phyloP scores from a whole-genome alignment of 1,140 invertebrate species.

The Tetramorium alpestre region DNA sequence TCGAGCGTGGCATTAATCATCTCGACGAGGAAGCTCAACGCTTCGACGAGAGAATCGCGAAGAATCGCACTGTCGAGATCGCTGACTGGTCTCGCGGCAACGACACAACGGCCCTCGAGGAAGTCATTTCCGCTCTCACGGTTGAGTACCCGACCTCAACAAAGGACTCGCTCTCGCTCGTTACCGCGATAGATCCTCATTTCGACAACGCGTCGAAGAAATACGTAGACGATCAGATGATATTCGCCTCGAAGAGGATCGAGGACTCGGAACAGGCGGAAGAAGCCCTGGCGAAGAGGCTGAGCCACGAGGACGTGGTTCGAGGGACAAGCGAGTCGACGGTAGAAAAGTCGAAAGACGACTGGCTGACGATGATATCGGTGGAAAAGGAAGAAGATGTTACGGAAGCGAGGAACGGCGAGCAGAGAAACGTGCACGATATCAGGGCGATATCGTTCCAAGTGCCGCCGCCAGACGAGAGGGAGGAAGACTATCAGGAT shows the following conservation, averaged over 20 bases:
- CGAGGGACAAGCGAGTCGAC: not conserved
- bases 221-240: not conserved
- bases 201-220: slow-evolving; percentile 49
- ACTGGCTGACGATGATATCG: slow-evolving; percentile 11
- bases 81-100: slow-evolving; percentile 8
- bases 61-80: slow-evolving; percentile 45
- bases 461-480: slow-evolving; percentile 46
- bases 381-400: not conserved
- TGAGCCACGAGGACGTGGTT: not conserved
- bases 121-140: not conserved
- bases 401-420: slow-evolving; percentile 23
- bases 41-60: slow-evolving; percentile 42
- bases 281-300: slow-evolving; percentile 6
- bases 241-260: not conserved
- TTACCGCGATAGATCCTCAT: not conserved
- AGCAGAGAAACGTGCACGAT: slow-evolving; percentile 61
- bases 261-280: slow-evolving; percentile 50
- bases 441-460: slow-evolving; percentile 68
- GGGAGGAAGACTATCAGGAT: not conserved
- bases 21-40: slow-evolving; percentile 57
- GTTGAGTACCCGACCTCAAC: slow-evolving; percentile 23
- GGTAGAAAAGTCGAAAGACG: not conserved
- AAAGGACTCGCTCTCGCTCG: slow-evolving; percentile 16
- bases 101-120: slow-evolving; percentile 23
- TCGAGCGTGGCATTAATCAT: slow-evolving; percentile 74